phyloP scores from a whole-genome alignment of 2,888 invertebrate species.

The Heliconius erato region DNA sequence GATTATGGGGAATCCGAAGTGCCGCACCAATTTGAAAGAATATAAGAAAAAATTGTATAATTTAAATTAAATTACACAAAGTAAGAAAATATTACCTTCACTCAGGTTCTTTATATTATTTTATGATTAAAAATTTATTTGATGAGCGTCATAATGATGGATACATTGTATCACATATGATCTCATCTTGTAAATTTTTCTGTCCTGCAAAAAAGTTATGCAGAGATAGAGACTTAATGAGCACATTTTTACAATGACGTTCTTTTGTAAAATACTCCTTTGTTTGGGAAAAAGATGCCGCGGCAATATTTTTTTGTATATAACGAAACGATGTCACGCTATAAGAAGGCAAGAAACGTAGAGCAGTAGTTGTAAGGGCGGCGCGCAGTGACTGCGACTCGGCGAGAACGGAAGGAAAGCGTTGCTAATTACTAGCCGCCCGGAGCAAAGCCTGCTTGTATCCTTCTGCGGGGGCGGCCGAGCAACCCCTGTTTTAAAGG shows the following conservation, averaged over 20 bases:
- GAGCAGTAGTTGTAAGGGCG: conserved; percentile 55
- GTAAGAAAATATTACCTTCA: background rate
- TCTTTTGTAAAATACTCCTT: conserved; percentile 49
- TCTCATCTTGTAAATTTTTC: conserved; percentile 29
- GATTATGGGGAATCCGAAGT: conserved; percentile 85
- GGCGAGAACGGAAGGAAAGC: conserved; percentile 78
- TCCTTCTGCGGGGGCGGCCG: conserved; percentile 46
- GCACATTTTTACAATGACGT: conserved; percentile 43
- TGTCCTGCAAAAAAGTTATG: conserved; percentile 33
- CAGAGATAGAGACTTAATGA: conserved; percentile 41
- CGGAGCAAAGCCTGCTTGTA: conserved; percentile 64
- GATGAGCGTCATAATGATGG: conserved; percentile 13
- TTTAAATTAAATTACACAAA: conserved; percentile 70
- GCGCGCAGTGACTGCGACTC: conserved; percentile 56
- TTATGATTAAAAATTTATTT: conserved; percentile 18
- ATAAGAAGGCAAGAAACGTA: conserved; percentile 51
- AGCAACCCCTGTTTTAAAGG: conserved; percentile 42
- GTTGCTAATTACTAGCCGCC: conserved; percentile 80
- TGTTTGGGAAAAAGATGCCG: conserved; percentile 45
- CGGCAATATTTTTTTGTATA: conserved; percentile 45
- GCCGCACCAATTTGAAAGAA: conserved; percentile 84
- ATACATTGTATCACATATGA: conserved; percentile 24
- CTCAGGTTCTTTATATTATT: background rate
- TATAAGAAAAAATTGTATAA: conserved; percentile 74
- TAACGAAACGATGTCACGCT: conserved; percentile 46